Percentiles rank a stretch among this genome's conserved stretches.
phyloP scores from a whole-genome alignment of 2,797 vertebrate genomes.

The Aplochiton taeniatus region DNA sequence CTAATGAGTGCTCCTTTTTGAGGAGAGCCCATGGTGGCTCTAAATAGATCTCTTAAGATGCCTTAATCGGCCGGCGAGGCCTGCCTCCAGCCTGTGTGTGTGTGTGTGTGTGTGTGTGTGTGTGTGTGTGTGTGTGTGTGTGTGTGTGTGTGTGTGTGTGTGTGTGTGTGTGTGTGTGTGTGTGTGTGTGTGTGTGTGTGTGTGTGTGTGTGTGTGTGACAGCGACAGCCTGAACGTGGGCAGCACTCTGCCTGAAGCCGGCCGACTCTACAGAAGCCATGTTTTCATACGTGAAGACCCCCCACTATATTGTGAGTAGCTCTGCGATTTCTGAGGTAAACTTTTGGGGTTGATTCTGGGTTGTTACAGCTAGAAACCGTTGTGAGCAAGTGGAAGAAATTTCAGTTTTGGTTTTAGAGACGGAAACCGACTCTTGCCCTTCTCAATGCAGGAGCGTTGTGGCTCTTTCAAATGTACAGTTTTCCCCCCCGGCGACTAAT shows the following conservation, averaged over 20 bases:
- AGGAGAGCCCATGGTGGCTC: slow-evolving; percentile 51
- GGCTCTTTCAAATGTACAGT: too few relatives aligned
- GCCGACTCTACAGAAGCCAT: slow-evolving; percentile 40
- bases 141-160: slow-evolving; percentile 24
- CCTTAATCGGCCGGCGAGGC: slow-evolving; percentile 58
- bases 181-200: too few relatives aligned
- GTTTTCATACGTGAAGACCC: slow-evolving; percentile 68
- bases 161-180: slow-evolving; percentile 29
- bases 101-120: slow-evolving; percentile 16
- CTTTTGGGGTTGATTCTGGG: too few relatives aligned
- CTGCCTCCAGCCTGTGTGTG: slow-evolving; percentile 26
- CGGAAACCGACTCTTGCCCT: too few relatives aligned
- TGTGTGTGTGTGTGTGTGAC: slow-evolving; percentile 2
- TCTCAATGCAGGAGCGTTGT: too few relatives aligned
- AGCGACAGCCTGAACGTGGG: too few relatives aligned
- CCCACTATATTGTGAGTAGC: slow-evolving; percentile 69
- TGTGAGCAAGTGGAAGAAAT: too few relatives aligned
- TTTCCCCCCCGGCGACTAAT: too few relatives aligned
- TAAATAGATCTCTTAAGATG: slow-evolving; percentile 72
- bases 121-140: slow-evolving; percentile 23
- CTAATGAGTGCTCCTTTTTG: slow-evolving; percentile 75
- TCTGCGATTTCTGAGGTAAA: not conserved
- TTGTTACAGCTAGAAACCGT: too few relatives aligned
- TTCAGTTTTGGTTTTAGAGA: too few relatives aligned
- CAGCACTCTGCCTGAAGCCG: too few relatives aligned